Percentiles rank a stretch among this genome's conserved stretches.
phyloP scores from a whole-genome alignment of 1,140 invertebrate species.

The Bombus superbus region DNA sequence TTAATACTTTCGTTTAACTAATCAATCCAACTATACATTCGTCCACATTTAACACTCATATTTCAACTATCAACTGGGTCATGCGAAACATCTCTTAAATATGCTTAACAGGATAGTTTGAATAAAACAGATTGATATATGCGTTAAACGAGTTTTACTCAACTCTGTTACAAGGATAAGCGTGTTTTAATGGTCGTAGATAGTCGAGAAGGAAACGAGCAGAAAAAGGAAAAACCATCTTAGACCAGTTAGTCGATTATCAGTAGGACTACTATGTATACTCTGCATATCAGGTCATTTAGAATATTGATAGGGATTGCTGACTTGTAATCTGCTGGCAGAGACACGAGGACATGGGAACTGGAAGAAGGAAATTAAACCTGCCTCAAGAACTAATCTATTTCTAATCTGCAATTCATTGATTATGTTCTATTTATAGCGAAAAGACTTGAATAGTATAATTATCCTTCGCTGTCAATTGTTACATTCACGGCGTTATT shows the following conservation, averaged over 20 bases:
- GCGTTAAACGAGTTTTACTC: neutral
- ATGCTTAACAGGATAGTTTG: too few relatives aligned
- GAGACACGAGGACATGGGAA: neutral
- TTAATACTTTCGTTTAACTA: too few relatives aligned
- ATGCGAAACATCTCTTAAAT: neutral
- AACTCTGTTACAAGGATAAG: neutral
- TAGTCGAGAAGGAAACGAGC: neutral
- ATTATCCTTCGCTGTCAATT: neutral
- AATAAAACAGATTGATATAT: neutral
- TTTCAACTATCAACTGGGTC: too few relatives aligned
- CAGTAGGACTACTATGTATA: neutral
- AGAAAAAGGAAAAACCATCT: neutral
- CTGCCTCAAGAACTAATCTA: neutral
- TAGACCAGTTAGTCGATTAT: constrained; percentile 2
- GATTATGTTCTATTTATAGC: neutral
- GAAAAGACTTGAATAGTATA: too few relatives aligned
- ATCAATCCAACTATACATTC: too few relatives aligned
- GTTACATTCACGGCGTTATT: neutral
- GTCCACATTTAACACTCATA: too few relatives aligned
- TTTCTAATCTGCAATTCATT: neutral
- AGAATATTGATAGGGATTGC: too few relatives aligned
- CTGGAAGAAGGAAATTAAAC: neutral
- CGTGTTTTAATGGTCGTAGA: neutral
- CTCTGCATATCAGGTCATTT: neutral
- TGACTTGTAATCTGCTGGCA: neutral